Base-by-base conservation (phyloP, 2,797 vertebrate species). In the Enteromius viviparus region DNA sequence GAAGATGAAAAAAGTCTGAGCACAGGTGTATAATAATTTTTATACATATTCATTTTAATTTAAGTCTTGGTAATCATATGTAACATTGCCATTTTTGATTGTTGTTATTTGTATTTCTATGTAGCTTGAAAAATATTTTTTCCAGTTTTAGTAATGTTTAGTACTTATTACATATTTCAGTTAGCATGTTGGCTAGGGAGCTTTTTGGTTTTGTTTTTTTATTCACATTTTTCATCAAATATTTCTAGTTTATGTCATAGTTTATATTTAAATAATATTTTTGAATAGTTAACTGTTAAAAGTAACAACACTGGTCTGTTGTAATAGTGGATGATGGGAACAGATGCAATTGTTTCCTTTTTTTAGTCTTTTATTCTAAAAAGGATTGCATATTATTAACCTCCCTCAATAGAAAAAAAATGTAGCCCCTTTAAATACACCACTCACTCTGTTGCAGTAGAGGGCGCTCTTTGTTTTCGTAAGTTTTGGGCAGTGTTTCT, bases 381-480 rank as follows among this genome's bases (percentile, higher is more conserved):
- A 19, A 72, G 68, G 21, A 70, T 14, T 3, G 8, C 7, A 26
- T 71, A 23, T 26, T 32, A 72, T 45, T 49, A 72, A 12, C 17
- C 17, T 51, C 29, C 12, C 11, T 55, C 6, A 55, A 21, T 17
- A 49, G 14, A 32, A 34, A 29, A 47, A 49, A 19, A 21, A n/a
- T 74, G 17, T 21, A 53, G 15, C 10, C 15, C 4, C 32, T 68
- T 29, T 19, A 53, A 60, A 71, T 29, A 19, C 29, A 45, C 19
- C 9, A 14, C 17, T 81, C 29, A 81, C 68, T 12, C 4, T 23
- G 15, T 32, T 65, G 55, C 80, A 45, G 21, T 68, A 82, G 81
- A 82, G 49, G 81, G 81, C 72, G 34, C 62, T 68, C 32, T 76
- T 32, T 76, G 4, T 72, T 6, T 82, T 23, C 10, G 21, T 49